Evolutionary conservation across 2,113 vertebrate species (phyloP).

Genomic region (Microtus ochrogaster): DNA sequence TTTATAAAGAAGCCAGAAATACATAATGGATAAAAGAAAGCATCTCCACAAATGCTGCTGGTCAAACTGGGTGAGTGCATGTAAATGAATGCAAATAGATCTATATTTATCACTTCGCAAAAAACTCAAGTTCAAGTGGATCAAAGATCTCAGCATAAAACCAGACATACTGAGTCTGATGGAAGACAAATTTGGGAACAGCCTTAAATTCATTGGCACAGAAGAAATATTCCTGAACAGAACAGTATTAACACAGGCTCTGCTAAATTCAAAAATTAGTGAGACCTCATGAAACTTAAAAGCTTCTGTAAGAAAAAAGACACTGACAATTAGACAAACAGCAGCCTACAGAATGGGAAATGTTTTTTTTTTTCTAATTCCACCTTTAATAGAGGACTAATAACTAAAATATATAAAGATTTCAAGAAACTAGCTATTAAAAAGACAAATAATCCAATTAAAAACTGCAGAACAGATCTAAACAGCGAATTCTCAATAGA

Average conservation of each 20-base stretch:
- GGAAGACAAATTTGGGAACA: background rate
- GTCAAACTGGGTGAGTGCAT: background rate
- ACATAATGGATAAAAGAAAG: background rate
- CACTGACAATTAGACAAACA: background rate
- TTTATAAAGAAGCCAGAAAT: background rate
- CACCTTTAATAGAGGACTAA: background rate
- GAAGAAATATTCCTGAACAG: too few relatives aligned
- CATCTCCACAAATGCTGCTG: background rate
- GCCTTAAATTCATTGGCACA: background rate
- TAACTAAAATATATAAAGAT: background rate
- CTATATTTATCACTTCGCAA: background rate
- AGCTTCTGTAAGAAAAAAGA: background rate
- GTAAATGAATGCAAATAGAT: background rate
- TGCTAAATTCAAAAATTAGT: too few relatives aligned
- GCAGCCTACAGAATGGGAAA: background rate
- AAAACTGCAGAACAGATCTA: background rate
- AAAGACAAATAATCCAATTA: background rate
- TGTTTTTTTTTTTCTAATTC: background rate
- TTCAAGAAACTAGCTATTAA: background rate
- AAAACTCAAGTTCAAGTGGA: background rate
- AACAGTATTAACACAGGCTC: too few relatives aligned
- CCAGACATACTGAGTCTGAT: background rate
- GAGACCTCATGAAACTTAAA: too few relatives aligned
- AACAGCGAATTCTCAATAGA: background rate
- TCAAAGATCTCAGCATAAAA: background rate